Conservation (phyloP, 2,113 vertebrate genomes). For the Sebastes schlegelii region DNA sequence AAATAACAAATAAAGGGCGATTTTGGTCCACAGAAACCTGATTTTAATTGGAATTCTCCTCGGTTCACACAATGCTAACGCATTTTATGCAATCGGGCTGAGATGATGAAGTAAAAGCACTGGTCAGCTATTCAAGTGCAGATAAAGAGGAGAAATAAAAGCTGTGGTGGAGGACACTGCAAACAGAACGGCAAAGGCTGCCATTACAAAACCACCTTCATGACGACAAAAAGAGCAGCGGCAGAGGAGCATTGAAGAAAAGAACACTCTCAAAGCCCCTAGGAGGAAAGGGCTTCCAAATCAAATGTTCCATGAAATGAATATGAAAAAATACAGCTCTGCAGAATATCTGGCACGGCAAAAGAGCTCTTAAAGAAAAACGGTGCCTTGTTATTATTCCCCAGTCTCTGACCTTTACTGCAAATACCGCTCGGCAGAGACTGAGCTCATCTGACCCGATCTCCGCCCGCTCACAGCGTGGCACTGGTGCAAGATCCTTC, state of each 20-base stretch:
- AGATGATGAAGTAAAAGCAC: slow-evolving; percentile 46
- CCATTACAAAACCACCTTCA: slow-evolving; percentile 70
- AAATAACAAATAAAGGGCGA: slow-evolving; percentile 10
- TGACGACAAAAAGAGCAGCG: slow-evolving; percentile 73
- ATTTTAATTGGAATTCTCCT: slow-evolving; percentile 33
- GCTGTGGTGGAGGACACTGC: slow-evolving; percentile 47
- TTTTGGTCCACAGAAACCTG: slow-evolving; percentile 1
- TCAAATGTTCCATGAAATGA: slow-evolving; percentile 85
- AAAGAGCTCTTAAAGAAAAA: slow-evolving; percentile 67
- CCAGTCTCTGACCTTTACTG: slow-evolving; percentile 74
- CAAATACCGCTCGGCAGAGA: slow-evolving; percentile 58
- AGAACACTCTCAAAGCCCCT: slow-evolving; percentile 60
- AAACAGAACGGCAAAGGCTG: slow-evolving; percentile 69
- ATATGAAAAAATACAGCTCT: slow-evolving; percentile 76
- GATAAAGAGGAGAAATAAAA: slow-evolving; percentile 57
- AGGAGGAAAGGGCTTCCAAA: slow-evolving; percentile 71
- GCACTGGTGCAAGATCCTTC: slow-evolving; percentile 30
- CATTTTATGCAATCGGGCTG: slow-evolving; percentile 26
- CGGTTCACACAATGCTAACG: neutral
- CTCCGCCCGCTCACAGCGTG: slow-evolving; percentile 51
- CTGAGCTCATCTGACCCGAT: slow-evolving; percentile 49
- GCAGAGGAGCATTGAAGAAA: slow-evolving; percentile 56
- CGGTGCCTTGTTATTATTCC: slow-evolving; percentile 59
- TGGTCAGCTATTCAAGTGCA: slow-evolving; percentile 55
- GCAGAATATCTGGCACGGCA: slow-evolving; percentile 63